phyloP scores from a whole-genome alignment of 2,113 vertebrate species.

The Hiodon tergisus region DNA sequence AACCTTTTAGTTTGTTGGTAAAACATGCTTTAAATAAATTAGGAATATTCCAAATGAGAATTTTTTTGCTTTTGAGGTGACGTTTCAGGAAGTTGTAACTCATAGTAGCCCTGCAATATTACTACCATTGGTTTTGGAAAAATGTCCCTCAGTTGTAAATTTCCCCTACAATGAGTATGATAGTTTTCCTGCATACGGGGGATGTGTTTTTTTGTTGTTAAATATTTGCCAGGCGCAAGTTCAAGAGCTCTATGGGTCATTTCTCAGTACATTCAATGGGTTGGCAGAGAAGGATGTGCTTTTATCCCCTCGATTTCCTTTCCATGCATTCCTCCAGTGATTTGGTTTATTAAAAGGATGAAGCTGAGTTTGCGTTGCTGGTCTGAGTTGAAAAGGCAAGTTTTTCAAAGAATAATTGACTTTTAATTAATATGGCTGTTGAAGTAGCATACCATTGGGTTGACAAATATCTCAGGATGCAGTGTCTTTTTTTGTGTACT shows the following conservation, averaged over 20 bases:
- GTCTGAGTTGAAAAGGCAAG: too few species aligned
- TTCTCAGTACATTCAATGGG: background rate
- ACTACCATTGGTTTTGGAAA: background rate
- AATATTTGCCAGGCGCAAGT: background rate
- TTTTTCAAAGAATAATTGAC: too few species aligned
- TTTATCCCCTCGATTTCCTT: background rate
- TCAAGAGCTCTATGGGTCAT: background rate
- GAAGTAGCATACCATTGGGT: too few species aligned
- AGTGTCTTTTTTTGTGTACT: too few species aligned
- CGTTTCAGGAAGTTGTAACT: background rate
- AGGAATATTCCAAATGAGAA: background rate
- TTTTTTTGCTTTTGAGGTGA: background rate
- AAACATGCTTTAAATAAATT: background rate
- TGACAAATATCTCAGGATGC: too few species aligned
- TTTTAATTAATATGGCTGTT: too few species aligned
- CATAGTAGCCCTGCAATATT: background rate
- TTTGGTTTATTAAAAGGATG: too few species aligned
- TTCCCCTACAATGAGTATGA: background rate
- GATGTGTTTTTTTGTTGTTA: background rate
- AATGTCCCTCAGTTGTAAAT: background rate
- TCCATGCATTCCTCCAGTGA: background rate
- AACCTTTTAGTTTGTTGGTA: constrained; percentile 1
- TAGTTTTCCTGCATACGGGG: background rate
- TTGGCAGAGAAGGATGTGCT: background rate
- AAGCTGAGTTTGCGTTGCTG: too few species aligned